Conservation (phyloP, 2,888 invertebrate genomes). For the Nezara viridula region DNA sequence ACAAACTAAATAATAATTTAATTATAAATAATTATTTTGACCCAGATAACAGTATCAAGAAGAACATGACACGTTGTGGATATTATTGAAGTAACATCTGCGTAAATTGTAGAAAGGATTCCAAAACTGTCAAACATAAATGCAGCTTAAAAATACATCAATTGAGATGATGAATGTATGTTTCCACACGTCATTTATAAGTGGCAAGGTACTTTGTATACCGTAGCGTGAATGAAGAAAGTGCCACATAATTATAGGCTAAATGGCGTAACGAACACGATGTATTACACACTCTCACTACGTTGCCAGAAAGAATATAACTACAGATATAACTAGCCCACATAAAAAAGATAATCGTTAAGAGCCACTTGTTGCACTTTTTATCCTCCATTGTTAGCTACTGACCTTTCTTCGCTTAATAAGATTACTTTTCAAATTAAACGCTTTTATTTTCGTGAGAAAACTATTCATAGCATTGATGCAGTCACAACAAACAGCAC, state of each 20-base stretch:
- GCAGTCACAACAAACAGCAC: not conserved
- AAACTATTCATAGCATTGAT: not conserved
- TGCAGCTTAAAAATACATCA: not conserved
- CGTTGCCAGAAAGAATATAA: constrained; percentile 11
- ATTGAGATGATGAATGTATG: not conserved
- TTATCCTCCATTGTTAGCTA: not conserved
- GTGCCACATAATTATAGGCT: not conserved
- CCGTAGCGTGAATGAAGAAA: not conserved
- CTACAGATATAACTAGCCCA: not conserved
- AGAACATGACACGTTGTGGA: too few species aligned
- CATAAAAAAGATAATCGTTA: not conserved
- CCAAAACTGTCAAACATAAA: not conserved
- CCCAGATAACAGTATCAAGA: too few species aligned
- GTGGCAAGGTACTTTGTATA: not conserved
- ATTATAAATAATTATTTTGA: too few species aligned
- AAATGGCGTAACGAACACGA: not conserved
- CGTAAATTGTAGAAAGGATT: too few species aligned
- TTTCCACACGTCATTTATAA: not conserved
- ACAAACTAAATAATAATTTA: too few species aligned
- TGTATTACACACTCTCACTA: not conserved
- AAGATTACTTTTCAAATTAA: not conserved
- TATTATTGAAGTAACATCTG: too few species aligned
- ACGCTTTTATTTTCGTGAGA: constrained; percentile 19
- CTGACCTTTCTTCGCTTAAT: not conserved
- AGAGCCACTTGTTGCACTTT: not conserved